phyloP scores from a whole-genome alignment of 1,140 invertebrate species.

The Lamellibrachia luymesi region DNA sequence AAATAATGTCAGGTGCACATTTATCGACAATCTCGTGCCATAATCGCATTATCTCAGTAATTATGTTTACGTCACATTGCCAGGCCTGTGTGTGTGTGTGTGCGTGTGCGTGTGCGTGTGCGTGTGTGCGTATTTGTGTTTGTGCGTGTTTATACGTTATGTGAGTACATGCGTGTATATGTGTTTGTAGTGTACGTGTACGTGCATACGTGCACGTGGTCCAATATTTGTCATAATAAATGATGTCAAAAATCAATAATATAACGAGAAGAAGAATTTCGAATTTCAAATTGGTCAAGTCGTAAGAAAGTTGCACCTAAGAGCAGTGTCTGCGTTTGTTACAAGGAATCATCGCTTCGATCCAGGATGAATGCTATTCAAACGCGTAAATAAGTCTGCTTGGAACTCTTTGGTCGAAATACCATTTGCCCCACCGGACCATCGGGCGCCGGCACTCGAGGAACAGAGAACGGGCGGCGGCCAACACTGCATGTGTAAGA shows the following conservation, averaged over 20 bases:
- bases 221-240: not conserved
- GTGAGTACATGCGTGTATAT: not conserved
- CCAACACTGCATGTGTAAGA: not conserved
- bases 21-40: not conserved
- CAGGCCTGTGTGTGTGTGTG: constrained; percentile 9
- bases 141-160: not conserved
- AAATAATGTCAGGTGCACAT: not conserved
- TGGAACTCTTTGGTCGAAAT: not conserved
- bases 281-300: not conserved
- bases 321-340: not conserved
- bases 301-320: not conserved
- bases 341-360: not conserved
- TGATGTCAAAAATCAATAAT: not conserved
- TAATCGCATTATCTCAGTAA: not conserved
- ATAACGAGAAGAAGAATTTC: not conserved
- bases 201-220: constrained; percentile 2
- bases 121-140: not conserved
- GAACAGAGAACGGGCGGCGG: not conserved
- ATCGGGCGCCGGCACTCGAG: not conserved
- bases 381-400: not conserved
- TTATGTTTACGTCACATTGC: not conserved
- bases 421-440: not conserved
- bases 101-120: constrained; percentile 13
- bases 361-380: not conserved
- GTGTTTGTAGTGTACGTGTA: not conserved